Base-by-base conservation (phyloP, 2,888 invertebrate species). In the Stenotaenia linearis region DNA sequence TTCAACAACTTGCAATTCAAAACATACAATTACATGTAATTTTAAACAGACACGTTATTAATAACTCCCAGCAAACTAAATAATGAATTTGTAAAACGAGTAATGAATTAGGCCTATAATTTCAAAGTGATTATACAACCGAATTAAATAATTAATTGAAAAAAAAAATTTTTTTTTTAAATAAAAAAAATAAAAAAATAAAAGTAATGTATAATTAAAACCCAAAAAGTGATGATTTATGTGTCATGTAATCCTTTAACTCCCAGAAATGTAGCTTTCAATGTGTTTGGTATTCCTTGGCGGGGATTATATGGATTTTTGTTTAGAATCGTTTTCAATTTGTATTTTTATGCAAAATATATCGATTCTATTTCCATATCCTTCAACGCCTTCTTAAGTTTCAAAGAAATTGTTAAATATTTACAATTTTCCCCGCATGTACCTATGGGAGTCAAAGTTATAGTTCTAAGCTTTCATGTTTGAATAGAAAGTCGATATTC, bases 331-430 rank as follows among this genome's bases (percentile, higher is more conserved):
- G 69, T 69, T 69, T 69, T 69, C 69, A 69, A 69, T 69, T 69
- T 69, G 69, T 69, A 69, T 69, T 25, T 69, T 69, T 69, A 69
- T 69, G 69, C 69, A 69, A 69, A 69, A 69, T 28, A n/a, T 69
- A 69, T 69, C 28, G 69, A 69, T 69, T 69, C 28, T 28, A 69
- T 69, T 69, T 69, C 25, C 69, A 69, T 15, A 69, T 28, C 69
- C 25, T 69, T 69, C 28, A 25, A 69, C 69, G 50, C 50, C 18
- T 18, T 15, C 50, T 50, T 50, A 50, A 50, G 50, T 50, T 50
- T 50, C 50, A 18, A 32, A 50, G 50, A 50, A 50, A 50, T 50
- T 69, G 69, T 69, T 69, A 69, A 69, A 69, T 69, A 69, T 69
- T 69, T 69, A 69, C 69, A n/a, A 69, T 23, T 69, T 69, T 69